These are phyloP conservation scores for Microcaecilia unicolor DNA, from an alignment of 2,797 vertebrate genomes.

Conservation along the genomic window DNA sequence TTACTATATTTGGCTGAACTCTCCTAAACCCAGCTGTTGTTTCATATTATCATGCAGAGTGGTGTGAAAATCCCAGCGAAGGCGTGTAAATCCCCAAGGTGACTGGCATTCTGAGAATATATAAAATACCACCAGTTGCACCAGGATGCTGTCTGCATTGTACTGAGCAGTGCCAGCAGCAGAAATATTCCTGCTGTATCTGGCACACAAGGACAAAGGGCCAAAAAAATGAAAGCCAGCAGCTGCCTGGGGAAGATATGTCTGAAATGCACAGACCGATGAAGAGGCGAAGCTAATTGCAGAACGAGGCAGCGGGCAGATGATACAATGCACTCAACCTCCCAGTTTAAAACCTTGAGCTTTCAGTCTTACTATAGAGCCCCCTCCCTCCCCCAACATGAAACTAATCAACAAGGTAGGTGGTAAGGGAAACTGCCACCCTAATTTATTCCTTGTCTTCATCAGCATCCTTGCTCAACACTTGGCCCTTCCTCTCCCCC, in stretches of 20 bases:
- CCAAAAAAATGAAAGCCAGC: background rate
- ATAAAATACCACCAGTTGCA: slow-evolving; percentile 28
- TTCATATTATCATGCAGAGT: slow-evolving; percentile 44
- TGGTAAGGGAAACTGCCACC: too few species aligned
- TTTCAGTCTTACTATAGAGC: too few species aligned
- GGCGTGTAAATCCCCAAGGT: slow-evolving; percentile 39
- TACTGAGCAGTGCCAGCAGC: background rate
- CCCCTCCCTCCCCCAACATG: too few species aligned
- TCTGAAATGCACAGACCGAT: background rate
- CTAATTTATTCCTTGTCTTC: too few species aligned
- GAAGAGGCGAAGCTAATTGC: too few species aligned
- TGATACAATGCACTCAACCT: too few species aligned
- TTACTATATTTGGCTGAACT: too few species aligned
- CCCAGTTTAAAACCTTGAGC: too few species aligned
- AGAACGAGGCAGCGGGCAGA: too few species aligned
- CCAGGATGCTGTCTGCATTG: slow-evolving; percentile 3
- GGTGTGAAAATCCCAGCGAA: slow-evolving; percentile 52
- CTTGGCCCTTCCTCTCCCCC: too few species aligned
- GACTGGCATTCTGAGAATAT: slow-evolving; percentile 30
- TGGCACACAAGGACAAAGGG: background rate
- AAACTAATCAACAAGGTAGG: too few species aligned
- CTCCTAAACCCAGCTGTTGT: slow-evolving; percentile 58
- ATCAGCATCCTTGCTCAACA: too few species aligned
- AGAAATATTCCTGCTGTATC: slow-evolving; percentile 3
- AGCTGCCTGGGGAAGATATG: background rate